Evolutionary conservation across 2,113 vertebrate genomes (phyloP).

Genomic region (Strix uralensis): DNA sequence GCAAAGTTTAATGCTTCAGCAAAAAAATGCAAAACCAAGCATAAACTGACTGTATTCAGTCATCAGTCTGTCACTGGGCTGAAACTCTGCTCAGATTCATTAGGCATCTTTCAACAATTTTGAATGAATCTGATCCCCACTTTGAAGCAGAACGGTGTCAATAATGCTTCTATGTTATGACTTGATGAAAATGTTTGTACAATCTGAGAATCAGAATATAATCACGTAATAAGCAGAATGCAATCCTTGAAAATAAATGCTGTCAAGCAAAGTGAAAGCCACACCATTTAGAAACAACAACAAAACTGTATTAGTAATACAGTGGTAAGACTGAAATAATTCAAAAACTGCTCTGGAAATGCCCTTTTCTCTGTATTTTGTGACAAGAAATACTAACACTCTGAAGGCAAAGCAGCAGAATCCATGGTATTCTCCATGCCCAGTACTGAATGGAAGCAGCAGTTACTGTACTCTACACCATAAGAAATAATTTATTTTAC

Average conservation of each 20-base stretch:
- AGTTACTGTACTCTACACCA: neutral
- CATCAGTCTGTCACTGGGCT: neutral
- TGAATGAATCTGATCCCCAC: constrained; percentile 20
- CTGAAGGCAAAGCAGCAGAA: neutral
- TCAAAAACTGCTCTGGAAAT: constrained; percentile 11
- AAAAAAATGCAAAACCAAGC: neutral
- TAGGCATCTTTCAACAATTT: constrained; percentile 32
- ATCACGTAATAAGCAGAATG: constrained; percentile 31
- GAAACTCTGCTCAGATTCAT: constrained; percentile 36
- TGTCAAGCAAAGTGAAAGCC: constrained; percentile 13
- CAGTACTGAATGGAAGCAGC: neutral
- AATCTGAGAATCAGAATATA: constrained; percentile 21
- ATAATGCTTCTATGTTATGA: neutral
- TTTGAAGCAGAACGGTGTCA: constrained; percentile 27
- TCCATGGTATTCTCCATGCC: neutral
- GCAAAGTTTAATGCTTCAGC: neutral
- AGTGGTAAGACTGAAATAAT: neutral
- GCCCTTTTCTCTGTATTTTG: neutral
- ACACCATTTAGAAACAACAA: neutral
- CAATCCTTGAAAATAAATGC: constrained; percentile 40
- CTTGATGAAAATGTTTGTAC: constrained; percentile 49
- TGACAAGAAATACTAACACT: constrained; percentile 6
- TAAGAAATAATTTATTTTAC: constrained; percentile 34
- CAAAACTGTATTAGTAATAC: neutral
- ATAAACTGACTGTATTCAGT: constrained; percentile 21